Percentiles rank a stretch among this genome's conserved stretches.
These are phyloP conservation scores for Clarias magur DNA, from an alignment of 2,113 vertebrate genomes.

Conservation along the genomic window DNA sequence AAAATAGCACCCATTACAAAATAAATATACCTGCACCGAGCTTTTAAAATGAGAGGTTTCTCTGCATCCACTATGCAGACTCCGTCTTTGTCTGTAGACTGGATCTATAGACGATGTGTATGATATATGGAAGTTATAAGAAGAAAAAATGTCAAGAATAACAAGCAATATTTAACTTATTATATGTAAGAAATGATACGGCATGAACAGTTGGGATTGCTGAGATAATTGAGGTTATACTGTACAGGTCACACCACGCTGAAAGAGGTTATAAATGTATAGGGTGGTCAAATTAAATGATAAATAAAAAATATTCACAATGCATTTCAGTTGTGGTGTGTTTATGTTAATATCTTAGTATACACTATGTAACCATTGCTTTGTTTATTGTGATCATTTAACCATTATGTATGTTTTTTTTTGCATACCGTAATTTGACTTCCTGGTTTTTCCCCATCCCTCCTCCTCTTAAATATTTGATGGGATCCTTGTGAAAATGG, in stretches of 20 bases:
- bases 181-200: neutral
- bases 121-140: too few relatives aligned
- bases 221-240: neutral
- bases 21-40: neutral
- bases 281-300: neutral
- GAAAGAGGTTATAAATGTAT: neutral
- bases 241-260: neutral
- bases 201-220: neutral
- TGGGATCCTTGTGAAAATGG: neutral
- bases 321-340: neutral
- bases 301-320: neutral
- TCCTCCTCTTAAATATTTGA: neutral
- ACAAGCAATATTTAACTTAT: neutral
- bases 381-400: neutral
- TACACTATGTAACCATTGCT: neutral
- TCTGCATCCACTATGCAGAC: neutral
- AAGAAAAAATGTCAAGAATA: too few relatives aligned
- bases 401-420: neutral
- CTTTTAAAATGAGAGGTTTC: neutral
- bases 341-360: neutral
- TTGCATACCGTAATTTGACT: neutral
- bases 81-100: too few relatives aligned
- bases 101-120: too few relatives aligned
- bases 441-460: neutral
- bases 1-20: constrained; percentile 6